These are phyloP conservation scores for Momotus momota DNA, from an alignment of 2,797 vertebrate genomes.

Conservation along the genomic window DNA sequence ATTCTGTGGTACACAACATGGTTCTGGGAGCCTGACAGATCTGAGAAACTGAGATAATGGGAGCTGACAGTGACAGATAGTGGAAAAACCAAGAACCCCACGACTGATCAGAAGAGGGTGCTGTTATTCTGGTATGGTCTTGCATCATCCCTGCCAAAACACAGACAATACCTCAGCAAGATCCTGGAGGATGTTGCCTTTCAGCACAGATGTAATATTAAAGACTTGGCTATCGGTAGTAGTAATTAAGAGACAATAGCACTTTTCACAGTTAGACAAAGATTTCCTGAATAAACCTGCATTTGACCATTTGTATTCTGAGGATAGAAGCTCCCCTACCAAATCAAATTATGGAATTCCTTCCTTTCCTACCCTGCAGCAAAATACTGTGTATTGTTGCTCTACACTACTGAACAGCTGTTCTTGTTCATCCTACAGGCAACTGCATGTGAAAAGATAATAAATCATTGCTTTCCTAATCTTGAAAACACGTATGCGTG, in stretches of 20 bases:
- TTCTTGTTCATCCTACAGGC: constrained; percentile 60
- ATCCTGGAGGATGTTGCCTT: constrained; percentile 8
- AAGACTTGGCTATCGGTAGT: background rate
- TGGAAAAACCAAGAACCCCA: background rate
- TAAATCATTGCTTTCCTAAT: constrained; percentile 57
- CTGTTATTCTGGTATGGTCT: constrained; percentile 47
- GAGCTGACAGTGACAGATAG: constrained; percentile 5
- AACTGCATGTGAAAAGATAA: constrained; percentile 58
- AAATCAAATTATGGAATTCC: constrained; percentile 52
- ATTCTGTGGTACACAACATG: background rate
- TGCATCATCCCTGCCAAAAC: background rate
- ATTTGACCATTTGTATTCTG: constrained; percentile 27
- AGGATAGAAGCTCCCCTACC: constrained; percentile 6
- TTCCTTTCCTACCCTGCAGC: constrained; percentile 46
- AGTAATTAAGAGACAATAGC: constrained; percentile 48
- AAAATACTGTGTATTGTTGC: constrained; percentile 33
- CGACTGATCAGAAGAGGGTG: constrained; percentile 48
- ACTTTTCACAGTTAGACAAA: constrained; percentile 41
- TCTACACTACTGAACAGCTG: constrained; percentile 57
- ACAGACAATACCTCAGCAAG: background rate
- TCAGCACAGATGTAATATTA: constrained; percentile 31
- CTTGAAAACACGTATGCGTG: background rate
- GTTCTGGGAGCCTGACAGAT: background rate
- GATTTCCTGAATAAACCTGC: constrained; percentile 42
- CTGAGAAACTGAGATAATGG: background rate